Evolutionary conservation across 1,140 invertebrate genomes (phyloP), one percentile per base, ranked within the genome.

Genomic region (Eupeodes corollae): DNA sequence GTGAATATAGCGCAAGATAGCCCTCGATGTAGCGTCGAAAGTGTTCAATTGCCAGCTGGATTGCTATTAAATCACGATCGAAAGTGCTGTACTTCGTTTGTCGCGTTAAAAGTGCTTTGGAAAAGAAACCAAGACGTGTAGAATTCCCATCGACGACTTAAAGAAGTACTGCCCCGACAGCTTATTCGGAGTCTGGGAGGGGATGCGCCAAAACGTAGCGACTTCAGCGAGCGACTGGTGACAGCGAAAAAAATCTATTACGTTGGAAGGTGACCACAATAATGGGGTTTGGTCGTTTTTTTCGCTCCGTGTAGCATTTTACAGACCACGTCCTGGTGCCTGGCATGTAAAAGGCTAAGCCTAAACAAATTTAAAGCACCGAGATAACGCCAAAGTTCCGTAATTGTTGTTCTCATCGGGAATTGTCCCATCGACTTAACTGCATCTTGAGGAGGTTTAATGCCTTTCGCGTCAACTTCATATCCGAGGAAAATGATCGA

Each of bases 321-420:
- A n/a, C n/a, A n/a, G 13, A 68, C 16, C 9, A 59, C 65, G 6
- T 41, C 46, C 5, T 54, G 49, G 13, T 58, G 53, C 26, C 42
- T 48, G 39, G 57, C 63, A 44, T 54, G 54, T 18, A 43, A 50
- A 32, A 73, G 49, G 52, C 67, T 71, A 38, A 57, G 38, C 13
- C 59, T 39, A 50, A 69, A 71, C 50, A 63, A 74, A 5, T 56
- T 53, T n/a, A 54, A 53, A 21, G 74, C 52, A 2, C 73, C 74
- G 1, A 74, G 42, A 50, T 75, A 73, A 13, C 52, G 19, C 39
- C 65, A 49, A 1, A 75, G 26, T 40, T 70, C 57, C 33, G 61
- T 63, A 6, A 56, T 46, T 48, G 49, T 64, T 34, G 43, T 57
- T 11, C 69, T 70, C 13, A 16, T 45, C 3, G 59, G 57, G 44